phyloP scores from a whole-genome alignment of 2,113 vertebrate species.

The Brienomyrus brachyistius region DNA sequence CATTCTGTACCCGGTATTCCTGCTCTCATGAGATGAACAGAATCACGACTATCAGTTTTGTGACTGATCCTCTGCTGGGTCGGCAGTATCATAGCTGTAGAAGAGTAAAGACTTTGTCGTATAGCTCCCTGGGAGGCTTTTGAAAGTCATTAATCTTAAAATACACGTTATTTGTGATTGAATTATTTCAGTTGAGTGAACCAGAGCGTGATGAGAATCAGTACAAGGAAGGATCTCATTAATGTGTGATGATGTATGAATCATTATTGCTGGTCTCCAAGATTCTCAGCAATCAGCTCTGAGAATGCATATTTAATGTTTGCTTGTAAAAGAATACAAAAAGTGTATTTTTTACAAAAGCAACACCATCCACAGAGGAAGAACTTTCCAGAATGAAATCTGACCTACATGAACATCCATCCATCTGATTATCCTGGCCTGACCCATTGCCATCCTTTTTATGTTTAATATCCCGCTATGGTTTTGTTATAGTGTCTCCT shows the following conservation, averaged over 20 bases:
- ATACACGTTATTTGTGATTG: slow-evolving; percentile 4
- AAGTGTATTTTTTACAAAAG: background rate
- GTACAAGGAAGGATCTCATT: background rate
- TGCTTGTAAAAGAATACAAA: background rate
- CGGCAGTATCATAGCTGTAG: background rate
- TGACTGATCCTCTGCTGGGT: background rate
- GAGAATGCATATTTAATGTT: background rate
- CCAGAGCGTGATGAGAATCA: background rate
- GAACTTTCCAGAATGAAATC: background rate
- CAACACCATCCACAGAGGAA: background rate
- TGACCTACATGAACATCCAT: background rate
- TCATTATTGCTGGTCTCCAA: background rate
- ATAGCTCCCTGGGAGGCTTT: background rate
- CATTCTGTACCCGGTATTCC: background rate
- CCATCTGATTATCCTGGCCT: background rate
- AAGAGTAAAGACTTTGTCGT: background rate
- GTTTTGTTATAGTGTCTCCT: background rate
- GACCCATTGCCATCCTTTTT: background rate
- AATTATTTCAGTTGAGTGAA: background rate
- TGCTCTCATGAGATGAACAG: too few species aligned
- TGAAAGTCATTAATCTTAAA: background rate
- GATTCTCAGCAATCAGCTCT: background rate
- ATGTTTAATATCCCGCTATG: background rate
- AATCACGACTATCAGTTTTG: background rate
- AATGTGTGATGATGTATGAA: background rate